A percentile compares a stretch with the other conserved stretches of the same genome.
Conservation (phyloP, 2,113 vertebrate species). For the Cichladusa arquata region DNA sequence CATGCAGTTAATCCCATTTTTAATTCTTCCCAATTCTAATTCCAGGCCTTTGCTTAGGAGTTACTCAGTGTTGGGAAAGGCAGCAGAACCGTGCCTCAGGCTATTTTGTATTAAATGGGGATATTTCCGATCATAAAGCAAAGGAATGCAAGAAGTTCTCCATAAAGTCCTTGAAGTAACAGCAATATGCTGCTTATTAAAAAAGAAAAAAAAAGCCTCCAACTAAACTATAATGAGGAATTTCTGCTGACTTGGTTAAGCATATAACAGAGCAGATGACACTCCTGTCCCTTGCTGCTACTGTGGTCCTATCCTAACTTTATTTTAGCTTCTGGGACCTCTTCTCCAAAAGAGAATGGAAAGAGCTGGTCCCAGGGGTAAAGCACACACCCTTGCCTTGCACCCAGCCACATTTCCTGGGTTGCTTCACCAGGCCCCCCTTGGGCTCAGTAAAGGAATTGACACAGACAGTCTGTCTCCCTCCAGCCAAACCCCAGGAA, state of each 20-base stretch:
- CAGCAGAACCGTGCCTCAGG: slow-evolving; percentile 1
- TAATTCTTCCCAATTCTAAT: slow-evolving; percentile 20
- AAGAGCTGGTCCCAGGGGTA: background rate
- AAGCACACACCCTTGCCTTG: background rate
- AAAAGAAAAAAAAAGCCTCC: background rate
- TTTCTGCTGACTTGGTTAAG: background rate
- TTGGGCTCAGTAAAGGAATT: background rate
- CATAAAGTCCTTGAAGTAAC: slow-evolving; percentile 33
- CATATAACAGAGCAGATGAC: background rate
- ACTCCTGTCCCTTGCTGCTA: background rate
- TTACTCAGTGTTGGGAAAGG: background rate
- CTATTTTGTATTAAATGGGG: slow-evolving; percentile 12
- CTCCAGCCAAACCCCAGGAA: background rate
- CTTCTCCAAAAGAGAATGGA: background rate
- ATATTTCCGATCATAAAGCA: slow-evolving; percentile 58
- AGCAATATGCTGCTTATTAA: background rate
- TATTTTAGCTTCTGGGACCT: background rate
- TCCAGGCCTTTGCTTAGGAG: background rate
- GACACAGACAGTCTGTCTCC: background rate
- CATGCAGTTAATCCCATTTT: background rate
- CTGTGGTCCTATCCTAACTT: background rate
- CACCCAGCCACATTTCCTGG: background rate
- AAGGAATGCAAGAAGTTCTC: slow-evolving; percentile 50
- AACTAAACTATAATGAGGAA: background rate
- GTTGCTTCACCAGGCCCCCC: background rate